Base-by-base conservation (phyloP, 2,113 vertebrate species). In the Leptobrachium ailaonicum region DNA sequence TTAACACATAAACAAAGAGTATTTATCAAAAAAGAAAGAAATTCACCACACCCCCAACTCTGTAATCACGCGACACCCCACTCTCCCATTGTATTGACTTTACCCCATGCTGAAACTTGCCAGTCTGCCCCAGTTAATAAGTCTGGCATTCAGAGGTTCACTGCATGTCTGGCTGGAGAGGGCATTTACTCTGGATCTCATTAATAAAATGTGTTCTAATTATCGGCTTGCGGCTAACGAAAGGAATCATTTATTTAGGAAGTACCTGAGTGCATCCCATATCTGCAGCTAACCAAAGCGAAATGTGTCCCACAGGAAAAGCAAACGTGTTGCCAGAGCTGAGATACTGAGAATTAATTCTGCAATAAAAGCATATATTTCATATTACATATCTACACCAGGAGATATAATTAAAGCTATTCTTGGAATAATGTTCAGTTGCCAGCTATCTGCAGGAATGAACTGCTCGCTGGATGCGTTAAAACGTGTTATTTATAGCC, bases 341-440 rank as follows among this genome's bases (percentile, higher is more conserved):
- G 78, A 80, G 71, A 80, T 80, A 9, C 71, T 68, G 62, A 63
- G 71, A 69, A 81, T 75, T 60, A 81, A 74, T 41, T 7, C 62
- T 41, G 50, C 71, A 74, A 69, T 60, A 47, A 68, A 74, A 71
- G 50, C 71, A 60, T 56, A 81, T 75, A 81, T 81, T 81, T 81
- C 72, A 81, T 81, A 75, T 69, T 81, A 74, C 45, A 56, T 71
- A 75, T 81, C 64, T 74, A 43, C 72, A 69, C 71, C 66, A 73
- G 66, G 54, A 69, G 71, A 69, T 81, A 75, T 81, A 81, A 81
- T 81, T 81, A 81, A 73, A 81, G 69, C 79, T 81, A 81, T 81
- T 75, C 79, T 66, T 75, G 54, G 79, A 68, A 81, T 81, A 75
- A 81, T 81, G 79, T 70, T 66, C 41, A 71, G 78, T 73, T 80